Percentiles rank a stretch among this genome's conserved stretches.
Conservation (phyloP, 2,888 invertebrate genomes). For the Leptopilina myrica region DNA sequence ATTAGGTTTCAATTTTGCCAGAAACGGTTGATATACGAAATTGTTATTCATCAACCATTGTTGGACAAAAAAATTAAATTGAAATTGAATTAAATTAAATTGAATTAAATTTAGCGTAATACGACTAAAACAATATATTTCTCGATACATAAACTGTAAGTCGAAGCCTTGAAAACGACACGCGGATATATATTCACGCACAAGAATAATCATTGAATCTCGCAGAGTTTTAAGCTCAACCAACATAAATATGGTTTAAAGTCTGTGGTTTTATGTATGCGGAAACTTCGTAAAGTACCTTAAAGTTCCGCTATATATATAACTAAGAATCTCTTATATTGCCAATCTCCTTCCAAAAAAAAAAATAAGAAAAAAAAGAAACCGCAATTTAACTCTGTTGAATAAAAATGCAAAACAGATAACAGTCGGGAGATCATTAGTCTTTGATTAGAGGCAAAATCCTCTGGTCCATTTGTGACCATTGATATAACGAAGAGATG, state of each 20-base stretch:
- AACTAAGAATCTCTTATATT: not conserved
- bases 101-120: too few species aligned
- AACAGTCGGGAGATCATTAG: conserved; percentile 21
- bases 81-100: too few species aligned
- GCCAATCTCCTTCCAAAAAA: not conserved
- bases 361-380: not conserved
- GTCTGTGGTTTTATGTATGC: conserved; percentile 3
- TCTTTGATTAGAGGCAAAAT: not conserved
- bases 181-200: not conserved
- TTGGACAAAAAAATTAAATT: too few species aligned
- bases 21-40: too few species aligned
- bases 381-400: not conserved
- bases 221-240: not conserved
- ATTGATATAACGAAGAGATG: not conserved
- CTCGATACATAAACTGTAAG: not conserved
- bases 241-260: conserved; percentile 16
- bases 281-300: conserved; percentile 3
- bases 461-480: conserved; percentile 12
- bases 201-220: conserved; percentile 11
- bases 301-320: conserved; percentile 14
- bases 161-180: not conserved
- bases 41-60: too few species aligned
- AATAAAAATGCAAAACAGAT: conserved; percentile 22
- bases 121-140: not conserved
- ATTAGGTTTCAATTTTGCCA: too few species aligned